Conservation (phyloP, 2,797 vertebrate species). For the Antrozous pallidus region DNA sequence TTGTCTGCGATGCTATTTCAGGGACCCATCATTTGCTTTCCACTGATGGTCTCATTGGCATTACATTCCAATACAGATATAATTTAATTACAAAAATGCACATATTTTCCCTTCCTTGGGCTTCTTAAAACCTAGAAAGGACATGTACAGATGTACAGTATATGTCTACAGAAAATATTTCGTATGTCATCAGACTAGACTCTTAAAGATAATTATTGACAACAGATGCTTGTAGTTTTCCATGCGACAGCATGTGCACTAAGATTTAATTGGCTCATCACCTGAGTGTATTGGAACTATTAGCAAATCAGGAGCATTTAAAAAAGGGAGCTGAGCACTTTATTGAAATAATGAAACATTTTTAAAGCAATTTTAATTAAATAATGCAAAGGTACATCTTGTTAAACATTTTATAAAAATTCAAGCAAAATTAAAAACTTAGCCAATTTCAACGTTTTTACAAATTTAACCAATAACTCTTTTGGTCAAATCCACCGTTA, state of each 20-base stretch:
- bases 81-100: conserved; percentile 57
- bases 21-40: neutral
- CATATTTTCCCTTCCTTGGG: conserved; percentile 56
- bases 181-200: conserved; percentile 63
- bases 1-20: neutral
- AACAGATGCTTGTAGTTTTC: conserved; percentile 76
- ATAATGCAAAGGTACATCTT: conserved; percentile 83
- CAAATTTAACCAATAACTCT: conserved; percentile 75
- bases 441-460: conserved; percentile 79
- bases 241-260: conserved; percentile 78
- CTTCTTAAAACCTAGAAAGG: conserved; percentile 48
- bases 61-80: conserved; percentile 23
- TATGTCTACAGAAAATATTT: conserved; percentile 69
- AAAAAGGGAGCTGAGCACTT: conserved; percentile 73
- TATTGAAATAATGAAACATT: conserved; percentile 73
- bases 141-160: conserved; percentile 54
- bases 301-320: conserved; percentile 68
- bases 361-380: conserved; percentile 80
- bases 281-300: conserved; percentile 78
- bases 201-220: conserved; percentile 64
- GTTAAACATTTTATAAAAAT: conserved; percentile 83
- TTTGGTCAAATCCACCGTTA: conserved; percentile 72
- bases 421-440: conserved; percentile 83
- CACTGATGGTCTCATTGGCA: conserved; percentile 3
- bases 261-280: conserved; percentile 75